Evolutionary conservation across 1,140 invertebrate species (phyloP).

Genomic region (Physella acuta): DNA sequence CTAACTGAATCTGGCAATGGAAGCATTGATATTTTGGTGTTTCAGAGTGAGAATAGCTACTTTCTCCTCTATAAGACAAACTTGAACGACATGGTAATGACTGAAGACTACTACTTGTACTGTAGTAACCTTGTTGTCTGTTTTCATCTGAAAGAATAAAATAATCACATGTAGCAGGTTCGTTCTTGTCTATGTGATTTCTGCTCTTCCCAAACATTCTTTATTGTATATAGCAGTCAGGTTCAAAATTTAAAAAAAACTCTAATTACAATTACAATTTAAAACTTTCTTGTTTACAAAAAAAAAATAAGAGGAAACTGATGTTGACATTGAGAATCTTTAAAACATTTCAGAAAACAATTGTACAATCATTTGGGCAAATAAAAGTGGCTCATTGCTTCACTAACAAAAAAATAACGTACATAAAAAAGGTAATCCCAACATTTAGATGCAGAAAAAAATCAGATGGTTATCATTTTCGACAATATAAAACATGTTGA

Average conservation of each 20-base stretch:
- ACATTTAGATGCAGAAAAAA: not conserved
- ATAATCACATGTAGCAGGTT: slow-evolving; percentile 8
- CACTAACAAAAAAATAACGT: not conserved
- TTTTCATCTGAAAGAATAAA: slow-evolving; percentile 9
- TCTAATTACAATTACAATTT: not conserved
- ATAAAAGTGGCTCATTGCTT: not conserved
- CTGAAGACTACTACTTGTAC: not conserved
- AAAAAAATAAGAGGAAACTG: not conserved
- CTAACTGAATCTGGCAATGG: not conserved
- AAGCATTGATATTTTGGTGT: slow-evolving; percentile 1
- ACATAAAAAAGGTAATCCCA: not conserved
- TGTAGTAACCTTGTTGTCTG: not conserved
- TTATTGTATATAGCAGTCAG: not conserved
- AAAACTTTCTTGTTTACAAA: not conserved
- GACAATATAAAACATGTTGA: slow-evolving; percentile 6
- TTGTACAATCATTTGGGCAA: not conserved
- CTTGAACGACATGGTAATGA: not conserved
- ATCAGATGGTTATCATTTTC: not conserved
- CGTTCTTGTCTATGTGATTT: not conserved
- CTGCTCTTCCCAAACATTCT: not conserved
- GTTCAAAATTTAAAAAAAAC: not conserved
- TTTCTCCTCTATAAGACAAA: not conserved
- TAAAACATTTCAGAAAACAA: not conserved
- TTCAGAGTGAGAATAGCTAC: not conserved
- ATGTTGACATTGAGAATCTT: not conserved